Evolutionary conservation across 1,140 invertebrate species (phyloP).

Genomic region (Venturia canescens): DNA sequence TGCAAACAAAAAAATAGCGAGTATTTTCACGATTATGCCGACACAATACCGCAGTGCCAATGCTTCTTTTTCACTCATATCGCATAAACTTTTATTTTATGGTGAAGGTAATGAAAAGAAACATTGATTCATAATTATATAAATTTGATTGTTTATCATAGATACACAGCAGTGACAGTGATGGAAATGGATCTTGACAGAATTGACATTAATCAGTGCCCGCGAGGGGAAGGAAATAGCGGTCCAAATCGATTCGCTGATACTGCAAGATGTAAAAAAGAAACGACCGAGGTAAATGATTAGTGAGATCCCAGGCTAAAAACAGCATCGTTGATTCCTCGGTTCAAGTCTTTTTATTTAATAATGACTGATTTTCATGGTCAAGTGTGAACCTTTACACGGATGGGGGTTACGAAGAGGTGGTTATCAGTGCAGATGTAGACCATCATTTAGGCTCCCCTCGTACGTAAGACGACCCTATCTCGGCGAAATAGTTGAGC

Average conservation of each 20-base stretch:
- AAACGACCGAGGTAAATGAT: conserved; percentile 90
- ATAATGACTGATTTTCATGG: conserved; percentile 8
- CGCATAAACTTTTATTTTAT: no score
- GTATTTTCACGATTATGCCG: no score
- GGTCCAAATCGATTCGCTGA: conserved; percentile 93
- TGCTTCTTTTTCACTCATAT: no score
- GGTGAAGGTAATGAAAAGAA: conserved; percentile 12
- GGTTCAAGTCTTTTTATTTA: no score
- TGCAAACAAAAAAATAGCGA: no score
- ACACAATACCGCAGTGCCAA: no score
- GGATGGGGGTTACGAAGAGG: conserved; percentile 97
- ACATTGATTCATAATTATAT: background rate
- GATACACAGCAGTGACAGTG: conserved; percentile 94
- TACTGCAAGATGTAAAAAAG: conserved; percentile 93
- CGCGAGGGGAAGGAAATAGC: conserved; percentile 90
- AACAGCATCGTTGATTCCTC: no score
- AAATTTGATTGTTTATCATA: conserved; percentile 70
- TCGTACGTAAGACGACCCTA: conserved; percentile 91
- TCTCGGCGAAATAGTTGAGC: conserved; percentile 94
- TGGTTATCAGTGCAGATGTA: conserved; percentile 96
- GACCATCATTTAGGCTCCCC: conserved; percentile 92
- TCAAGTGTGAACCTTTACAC: conserved; percentile 95
- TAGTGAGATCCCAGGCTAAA: conserved; percentile 2
- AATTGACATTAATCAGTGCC: conserved; percentile 99
- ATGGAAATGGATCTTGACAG: conserved; percentile 98